Percentiles rank a stretch among this genome's conserved stretches.
phyloP scores from a whole-genome alignment of 92 coral and sea anemone genomes.

The Zoanthus sansibaricus region DNA sequence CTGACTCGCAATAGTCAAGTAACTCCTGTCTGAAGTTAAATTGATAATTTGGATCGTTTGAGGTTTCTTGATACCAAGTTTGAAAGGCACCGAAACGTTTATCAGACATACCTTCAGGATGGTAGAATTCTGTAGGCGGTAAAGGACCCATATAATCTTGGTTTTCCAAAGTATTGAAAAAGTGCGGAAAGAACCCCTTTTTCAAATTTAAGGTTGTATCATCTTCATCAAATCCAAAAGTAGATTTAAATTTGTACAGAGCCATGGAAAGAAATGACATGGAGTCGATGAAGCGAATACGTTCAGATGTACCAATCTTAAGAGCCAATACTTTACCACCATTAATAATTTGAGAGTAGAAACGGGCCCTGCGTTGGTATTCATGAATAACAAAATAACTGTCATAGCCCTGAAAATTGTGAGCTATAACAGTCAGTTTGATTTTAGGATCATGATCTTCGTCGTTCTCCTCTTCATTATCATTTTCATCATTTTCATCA shows the following conservation, averaged over 20 bases:
- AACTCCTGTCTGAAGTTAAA: conserved; percentile 35
- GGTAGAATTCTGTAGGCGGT: not conserved
- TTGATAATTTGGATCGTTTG: not conserved
- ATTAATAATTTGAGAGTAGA: not conserved
- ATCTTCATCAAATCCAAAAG: too few relatives aligned
- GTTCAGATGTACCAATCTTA: not conserved
- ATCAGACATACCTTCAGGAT: not conserved
- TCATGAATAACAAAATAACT: too few relatives aligned
- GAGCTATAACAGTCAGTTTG: too few relatives aligned
- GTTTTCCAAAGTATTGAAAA: not conserved
- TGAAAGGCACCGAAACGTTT: not conserved
- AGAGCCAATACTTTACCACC: conserved; percentile 11
- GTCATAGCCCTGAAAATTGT: too few relatives aligned
- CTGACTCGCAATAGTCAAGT: conserved; percentile 11
- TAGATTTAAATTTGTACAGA: conserved; percentile 12
- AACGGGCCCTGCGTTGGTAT: too few relatives aligned
- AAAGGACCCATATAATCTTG: too few relatives aligned
- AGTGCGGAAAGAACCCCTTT: too few relatives aligned
- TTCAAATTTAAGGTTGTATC: too few relatives aligned
- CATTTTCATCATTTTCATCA: too few relatives aligned
- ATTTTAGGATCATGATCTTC: too few relatives aligned
- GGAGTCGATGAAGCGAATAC: conserved; percentile 16
- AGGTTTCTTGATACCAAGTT: not conserved
- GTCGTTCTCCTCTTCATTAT: too few relatives aligned
- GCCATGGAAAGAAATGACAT: conserved; percentile 13